Base-by-base conservation (phyloP, 2,797 vertebrate genomes). In the Microcaecilia unicolor region DNA sequence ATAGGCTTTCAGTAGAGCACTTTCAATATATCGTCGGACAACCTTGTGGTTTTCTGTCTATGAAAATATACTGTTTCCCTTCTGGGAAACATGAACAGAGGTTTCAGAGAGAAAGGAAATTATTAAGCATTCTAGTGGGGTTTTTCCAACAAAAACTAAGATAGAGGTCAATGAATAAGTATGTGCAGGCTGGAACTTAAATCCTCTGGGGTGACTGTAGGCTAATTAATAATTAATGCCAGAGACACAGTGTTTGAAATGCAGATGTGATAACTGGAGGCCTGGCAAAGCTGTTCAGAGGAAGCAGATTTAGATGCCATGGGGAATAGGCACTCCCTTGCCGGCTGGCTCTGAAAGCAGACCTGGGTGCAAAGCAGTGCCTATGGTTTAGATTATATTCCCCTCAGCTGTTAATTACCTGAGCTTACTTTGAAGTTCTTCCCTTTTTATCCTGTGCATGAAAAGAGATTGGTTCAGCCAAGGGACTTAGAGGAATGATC, bases 161-260 rank as follows among this genome's bases (percentile, higher is more conserved):
- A 81, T 85, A 82, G 83, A 86, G 86, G 86, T 89, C 85, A 88
- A 71, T 73, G 70, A 80, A 85, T 88, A 89, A 88, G 76, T 87
- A 75, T 80, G 75, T 76, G 74, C 82, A 81, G 75, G 69, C 81
- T 85, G 83, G 86, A 90, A 88, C 81, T 81, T 75, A 79, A 91
- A 88, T 88, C 85, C 90, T 93, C 87, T 73, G 84, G 89, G 88
- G 90, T 91, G 80, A 90, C 87, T 90, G 87, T 83, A 83, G 92
- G 91, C 89, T 93, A 93, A 95, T 97, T 93, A 94, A 93, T 95
- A 93, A 93, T 95, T 90, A 94, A 97, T 97, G 85, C 90, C 90
- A 93, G 90, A 91, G 84, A 85, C 85, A 78, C 67, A 79, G 83
- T 83, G 91, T 96, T 96, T 96, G 92, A 95, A 94, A 94, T 97